A percentile compares a stretch with the other conserved stretches of the same genome.
These are phyloP conservation scores for Spea bombifrons DNA, from an alignment of 2,113 vertebrate genomes.

Conservation along the genomic window DNA sequence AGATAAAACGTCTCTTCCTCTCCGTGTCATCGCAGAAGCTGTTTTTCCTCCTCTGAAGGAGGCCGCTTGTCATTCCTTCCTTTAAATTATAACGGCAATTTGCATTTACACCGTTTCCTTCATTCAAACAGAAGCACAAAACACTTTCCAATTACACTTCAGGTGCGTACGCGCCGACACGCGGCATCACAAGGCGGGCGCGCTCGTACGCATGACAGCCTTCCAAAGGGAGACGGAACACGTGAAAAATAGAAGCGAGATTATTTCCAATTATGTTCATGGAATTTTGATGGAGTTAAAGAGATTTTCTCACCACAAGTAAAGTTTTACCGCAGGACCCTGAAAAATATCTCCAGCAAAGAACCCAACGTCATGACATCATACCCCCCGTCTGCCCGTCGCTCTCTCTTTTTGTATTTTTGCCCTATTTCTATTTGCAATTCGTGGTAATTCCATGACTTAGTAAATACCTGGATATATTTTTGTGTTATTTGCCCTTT, in stretches of 20 bases:
- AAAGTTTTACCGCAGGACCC: too few species aligned
- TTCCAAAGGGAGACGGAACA: slow-evolving; percentile 2
- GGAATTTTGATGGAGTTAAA: slow-evolving; percentile 14
- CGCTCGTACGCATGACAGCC: slow-evolving; percentile 32
- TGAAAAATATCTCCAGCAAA: too few species aligned
- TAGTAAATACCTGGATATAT: too few species aligned
- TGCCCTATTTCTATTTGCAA: too few species aligned
- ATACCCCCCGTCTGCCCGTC: too few species aligned
- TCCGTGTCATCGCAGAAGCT: neutral
- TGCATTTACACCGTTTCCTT: slow-evolving; percentile 42
- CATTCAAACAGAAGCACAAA: slow-evolving; percentile 29
- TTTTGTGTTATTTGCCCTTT: too few species aligned
- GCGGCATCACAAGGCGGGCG: neutral
- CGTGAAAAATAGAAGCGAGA: slow-evolving; percentile 27
- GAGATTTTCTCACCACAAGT: neutral
- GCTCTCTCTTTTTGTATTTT: too few species aligned
- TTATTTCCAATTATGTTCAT: slow-evolving; percentile 38
- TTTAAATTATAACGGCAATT: slow-evolving; percentile 34
- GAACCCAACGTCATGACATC: too few species aligned
- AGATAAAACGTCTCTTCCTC: neutral
- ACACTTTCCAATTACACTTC: slow-evolving; percentile 44
- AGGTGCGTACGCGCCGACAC: slow-evolving; percentile 28
- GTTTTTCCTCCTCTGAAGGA: neutral
- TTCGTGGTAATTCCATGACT: too few species aligned
- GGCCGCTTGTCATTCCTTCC: slow-evolving; percentile 27